Base-by-base conservation (phyloP, 2,888 invertebrate species). In the Brenthis hecate region DNA sequence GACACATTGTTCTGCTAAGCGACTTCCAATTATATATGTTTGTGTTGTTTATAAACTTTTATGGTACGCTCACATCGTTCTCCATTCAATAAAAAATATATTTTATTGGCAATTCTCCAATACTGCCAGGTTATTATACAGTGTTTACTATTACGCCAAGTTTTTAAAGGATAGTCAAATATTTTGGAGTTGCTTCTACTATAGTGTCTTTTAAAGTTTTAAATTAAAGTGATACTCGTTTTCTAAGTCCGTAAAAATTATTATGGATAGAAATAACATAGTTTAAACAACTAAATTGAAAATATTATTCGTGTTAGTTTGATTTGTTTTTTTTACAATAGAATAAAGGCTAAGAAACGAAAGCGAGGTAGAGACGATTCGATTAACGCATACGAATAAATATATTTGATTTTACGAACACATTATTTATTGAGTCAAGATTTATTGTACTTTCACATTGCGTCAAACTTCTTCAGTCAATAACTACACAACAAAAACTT, bases 51-150 rank as follows among this genome's bases (percentile, higher is more conserved):
- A 61, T 60, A 67, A 61, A 65, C 66, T 70, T 65, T 43, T 68
- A 70, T 80, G 76, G 76, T 77, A 77, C 79, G 76, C 76, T 80
- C 72, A 76, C 74, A 66, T 77, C 74, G 69, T 71, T 72, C 73
- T 75, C 70, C 65, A 69, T 75, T 72, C 64, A 48, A 23, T 66
- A 13, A 66, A 43, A 28, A 53, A n/a, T 61, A 56, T 61, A 23
- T 61, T 61, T 65, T 64, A 53, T 62, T 68, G 70, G 51, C 68
- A 47, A 48, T 47, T 36, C 16, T 67, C 67, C 68, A 68, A 43
- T 53, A 50, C 28, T 57, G 53, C 50, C 58, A 48, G 3, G 13
- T 60, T 67, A 56, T 61, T 67, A 51, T 51, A 23, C 19, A 16
- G 19, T 69, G 51, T 56, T 69, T 56, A 69, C 36, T 32, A 16